Evolutionary conservation across 1,140 invertebrate genomes (phyloP).

Genomic region (Drosophila nigrodunni): DNA sequence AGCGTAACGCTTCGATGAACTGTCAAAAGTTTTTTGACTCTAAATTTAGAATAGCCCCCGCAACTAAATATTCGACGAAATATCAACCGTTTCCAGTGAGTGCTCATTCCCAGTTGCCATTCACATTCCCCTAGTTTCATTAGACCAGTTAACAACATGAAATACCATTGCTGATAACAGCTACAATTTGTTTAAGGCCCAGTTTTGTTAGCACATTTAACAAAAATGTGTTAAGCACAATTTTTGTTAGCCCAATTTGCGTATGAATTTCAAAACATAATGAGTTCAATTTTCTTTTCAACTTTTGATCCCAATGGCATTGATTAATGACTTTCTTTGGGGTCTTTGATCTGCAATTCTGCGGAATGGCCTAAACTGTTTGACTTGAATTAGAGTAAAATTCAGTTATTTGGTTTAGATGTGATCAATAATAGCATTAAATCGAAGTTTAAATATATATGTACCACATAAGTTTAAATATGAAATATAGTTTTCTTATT

Average conservation of each 20-base stretch:
- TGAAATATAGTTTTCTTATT: no score
- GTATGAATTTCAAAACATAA: neutral
- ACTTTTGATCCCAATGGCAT: neutral
- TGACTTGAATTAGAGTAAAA: neutral
- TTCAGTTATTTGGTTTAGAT: neutral
- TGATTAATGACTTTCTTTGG: neutral
- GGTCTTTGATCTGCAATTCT: neutral
- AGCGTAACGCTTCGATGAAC: conserved; percentile 58
- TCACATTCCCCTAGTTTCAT: conserved; percentile 5
- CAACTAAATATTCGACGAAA: no score
- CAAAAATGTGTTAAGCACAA: conserved; percentile 6
- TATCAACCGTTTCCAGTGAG: no score
- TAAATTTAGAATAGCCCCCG: conserved; percentile 44
- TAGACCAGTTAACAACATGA: conserved; percentile 23
- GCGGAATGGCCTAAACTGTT: neutral
- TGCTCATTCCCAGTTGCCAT: no score
- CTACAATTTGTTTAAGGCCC: neutral
- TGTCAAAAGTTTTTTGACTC: conserved; percentile 41
- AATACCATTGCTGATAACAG: conserved; percentile 25
- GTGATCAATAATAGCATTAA: neutral
- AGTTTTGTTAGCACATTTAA: neutral
- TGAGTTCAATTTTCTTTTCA: neutral
- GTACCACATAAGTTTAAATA: no score
- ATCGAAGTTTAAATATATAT: no score
- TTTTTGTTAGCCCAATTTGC: conserved; percentile 23